phyloP scores from a whole-genome alignment of 2,888 invertebrate species.

The Argyra leucocephala region DNA sequence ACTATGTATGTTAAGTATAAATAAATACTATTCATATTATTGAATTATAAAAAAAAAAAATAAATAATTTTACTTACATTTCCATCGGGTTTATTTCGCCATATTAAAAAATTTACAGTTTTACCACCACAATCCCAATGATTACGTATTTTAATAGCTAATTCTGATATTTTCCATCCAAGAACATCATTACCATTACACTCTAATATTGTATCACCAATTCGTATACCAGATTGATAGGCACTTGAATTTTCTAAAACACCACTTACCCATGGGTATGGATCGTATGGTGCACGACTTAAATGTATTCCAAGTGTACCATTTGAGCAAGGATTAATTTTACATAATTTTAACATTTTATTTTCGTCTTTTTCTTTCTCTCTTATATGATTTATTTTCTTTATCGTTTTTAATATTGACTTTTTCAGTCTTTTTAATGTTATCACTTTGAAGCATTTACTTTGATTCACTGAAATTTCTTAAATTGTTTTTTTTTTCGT shows the following conservation, averaged over 20 bases:
- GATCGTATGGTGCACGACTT: conserved; percentile 68
- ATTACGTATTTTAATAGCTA: conserved; percentile 35
- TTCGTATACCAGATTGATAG: conserved; percentile 52
- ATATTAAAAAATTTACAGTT: conserved; percentile 36
- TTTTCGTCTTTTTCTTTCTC: too few species aligned
- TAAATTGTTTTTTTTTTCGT: background rate
- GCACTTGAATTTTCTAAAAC: conserved; percentile 55
- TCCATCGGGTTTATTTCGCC: conserved; percentile 34
- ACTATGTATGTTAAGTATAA: too few species aligned
- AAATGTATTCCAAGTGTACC: conserved; percentile 61
- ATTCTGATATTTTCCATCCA: conserved; percentile 38
- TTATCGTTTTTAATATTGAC: background rate
- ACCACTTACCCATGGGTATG: conserved; percentile 67
- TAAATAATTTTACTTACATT: conserved; percentile 10
- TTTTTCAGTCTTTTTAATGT: background rate
- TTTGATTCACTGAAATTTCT: background rate
- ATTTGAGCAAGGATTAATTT: conserved; percentile 41
- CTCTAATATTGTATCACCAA: conserved; percentile 62
- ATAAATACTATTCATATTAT: too few species aligned
- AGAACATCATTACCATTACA: conserved; percentile 41
- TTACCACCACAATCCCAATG: conserved; percentile 38
- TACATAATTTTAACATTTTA: conserved; percentile 38
- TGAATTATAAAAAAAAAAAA: too few species aligned
- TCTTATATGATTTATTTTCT: background rate
- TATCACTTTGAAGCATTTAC: background rate